A percentile compares a stretch with the other conserved stretches of the same genome.
Evolutionary conservation across 2,113 vertebrate genomes (phyloP).

Genomic region (Menura novaehollandiae): DNA sequence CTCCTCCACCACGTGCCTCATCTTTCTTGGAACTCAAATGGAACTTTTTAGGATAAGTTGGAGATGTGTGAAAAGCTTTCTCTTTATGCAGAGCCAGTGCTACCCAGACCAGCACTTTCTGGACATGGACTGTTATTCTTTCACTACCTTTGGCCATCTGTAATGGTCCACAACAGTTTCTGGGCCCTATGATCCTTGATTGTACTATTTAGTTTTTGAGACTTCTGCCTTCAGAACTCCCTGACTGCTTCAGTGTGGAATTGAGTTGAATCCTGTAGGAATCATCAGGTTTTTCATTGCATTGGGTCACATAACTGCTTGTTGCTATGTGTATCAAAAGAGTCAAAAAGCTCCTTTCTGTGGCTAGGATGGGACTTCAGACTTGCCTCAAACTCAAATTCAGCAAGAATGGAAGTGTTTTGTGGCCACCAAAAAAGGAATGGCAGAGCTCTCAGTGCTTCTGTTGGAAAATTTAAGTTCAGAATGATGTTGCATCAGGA

Average conservation of each 20-base stretch:
- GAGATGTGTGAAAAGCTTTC: background rate
- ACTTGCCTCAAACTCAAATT: background rate
- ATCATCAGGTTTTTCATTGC: background rate
- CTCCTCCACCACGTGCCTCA: background rate
- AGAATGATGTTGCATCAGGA: background rate
- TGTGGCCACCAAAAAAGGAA: background rate
- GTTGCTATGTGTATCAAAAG: background rate
- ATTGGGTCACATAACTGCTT: background rate
- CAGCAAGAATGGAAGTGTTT: background rate
- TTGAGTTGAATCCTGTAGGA: background rate
- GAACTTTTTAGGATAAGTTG: background rate
- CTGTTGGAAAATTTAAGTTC: background rate
- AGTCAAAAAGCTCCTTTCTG: background rate
- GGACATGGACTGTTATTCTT: background rate
- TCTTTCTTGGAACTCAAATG: background rate
- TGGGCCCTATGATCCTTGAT: background rate
- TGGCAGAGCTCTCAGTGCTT: background rate
- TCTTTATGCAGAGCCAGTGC: background rate
- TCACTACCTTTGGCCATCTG: background rate
- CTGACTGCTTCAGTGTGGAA: fast-evolving
- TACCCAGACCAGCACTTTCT: background rate
- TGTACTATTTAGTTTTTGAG: background rate
- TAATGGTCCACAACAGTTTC: background rate
- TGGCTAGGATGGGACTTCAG: background rate
- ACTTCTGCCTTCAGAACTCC: background rate